These are phyloP conservation scores for Loripinus fragilis DNA, from an alignment of 2,888 invertebrate genomes.

Conservation along the genomic window DNA sequence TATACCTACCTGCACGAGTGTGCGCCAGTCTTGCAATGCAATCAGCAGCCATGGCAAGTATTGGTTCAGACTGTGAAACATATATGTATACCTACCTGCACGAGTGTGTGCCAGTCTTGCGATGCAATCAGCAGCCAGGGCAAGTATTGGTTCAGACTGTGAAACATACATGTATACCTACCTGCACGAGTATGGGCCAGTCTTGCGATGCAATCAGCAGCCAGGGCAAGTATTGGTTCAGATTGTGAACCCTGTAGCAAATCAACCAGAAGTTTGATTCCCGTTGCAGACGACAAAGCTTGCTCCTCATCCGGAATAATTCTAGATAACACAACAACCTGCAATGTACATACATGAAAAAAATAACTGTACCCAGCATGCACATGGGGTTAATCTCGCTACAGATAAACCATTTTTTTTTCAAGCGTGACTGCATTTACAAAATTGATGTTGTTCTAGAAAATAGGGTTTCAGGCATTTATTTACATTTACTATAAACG, in stretches of 20 bases:
- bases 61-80: constrained; percentile 74
- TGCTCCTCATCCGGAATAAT: constrained; percentile 83
- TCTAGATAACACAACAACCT: constrained; percentile 81
- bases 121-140: constrained; percentile 80
- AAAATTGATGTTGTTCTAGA: too few species aligned
- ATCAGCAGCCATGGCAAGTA: constrained; percentile 78
- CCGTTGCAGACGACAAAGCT: constrained; percentile 81
- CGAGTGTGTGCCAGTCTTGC: constrained; percentile 81
- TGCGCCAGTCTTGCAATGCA: constrained; percentile 81
- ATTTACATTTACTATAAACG: too few species aligned
- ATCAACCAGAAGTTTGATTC: constrained; percentile 82
- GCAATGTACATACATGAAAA: too few species aligned
- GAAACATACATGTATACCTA: constrained; percentile 78
- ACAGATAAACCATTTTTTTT: too few species aligned
- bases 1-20: constrained; percentile 81
- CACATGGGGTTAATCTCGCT: too few species aligned
- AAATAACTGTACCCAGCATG: too few species aligned
- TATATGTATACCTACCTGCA: too few species aligned
- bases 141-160: constrained; percentile 71
- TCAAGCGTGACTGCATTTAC: too few species aligned
- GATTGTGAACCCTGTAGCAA: constrained; percentile 78
- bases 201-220: constrained; percentile 81
- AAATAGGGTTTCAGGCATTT: too few species aligned
- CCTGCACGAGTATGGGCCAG: constrained; percentile 82
- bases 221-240: constrained; percentile 75